phyloP scores from a whole-genome alignment of 1,140 invertebrate species.

The Drosophila parvula region DNA sequence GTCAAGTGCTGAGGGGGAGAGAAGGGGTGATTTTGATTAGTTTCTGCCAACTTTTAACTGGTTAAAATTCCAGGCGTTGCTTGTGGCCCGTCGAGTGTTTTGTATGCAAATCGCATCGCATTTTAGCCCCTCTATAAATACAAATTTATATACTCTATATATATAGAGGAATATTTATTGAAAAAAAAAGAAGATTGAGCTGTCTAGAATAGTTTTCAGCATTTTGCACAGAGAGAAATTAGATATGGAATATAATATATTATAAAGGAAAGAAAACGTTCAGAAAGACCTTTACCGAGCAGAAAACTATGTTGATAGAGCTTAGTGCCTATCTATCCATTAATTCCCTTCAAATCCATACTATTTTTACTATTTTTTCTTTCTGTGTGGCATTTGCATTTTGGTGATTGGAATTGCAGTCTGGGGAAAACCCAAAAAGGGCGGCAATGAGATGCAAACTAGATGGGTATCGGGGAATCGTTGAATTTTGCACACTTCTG shows the following conservation, averaged over 20 bases:
- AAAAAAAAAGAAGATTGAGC: constrained; percentile 14
- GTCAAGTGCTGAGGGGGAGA: constrained; percentile 52
- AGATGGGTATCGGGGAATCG: constrained; percentile 30
- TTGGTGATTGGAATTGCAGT: constrained; percentile 28
- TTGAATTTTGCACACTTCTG: constrained; percentile 31
- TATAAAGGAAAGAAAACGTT: background rate
- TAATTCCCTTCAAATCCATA: background rate
- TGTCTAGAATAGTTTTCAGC: constrained; percentile 60
- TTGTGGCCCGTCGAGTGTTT: constrained; percentile 52
- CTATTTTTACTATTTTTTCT: background rate
- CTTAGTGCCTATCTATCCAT: no score
- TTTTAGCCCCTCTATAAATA: constrained; percentile 40
- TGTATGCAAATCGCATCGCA: constrained; percentile 70
- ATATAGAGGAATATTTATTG: constrained; percentile 4
- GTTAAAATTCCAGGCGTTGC: constrained; percentile 57
- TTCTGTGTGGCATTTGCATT: constrained; percentile 21
- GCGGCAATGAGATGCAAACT: constrained; percentile 32
- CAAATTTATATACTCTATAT: constrained; percentile 21
- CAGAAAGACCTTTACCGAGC: no score
- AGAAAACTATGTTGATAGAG: no score
- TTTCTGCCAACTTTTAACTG: constrained; percentile 54
- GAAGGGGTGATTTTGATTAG: constrained; percentile 53
- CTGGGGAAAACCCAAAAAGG: constrained; percentile 50
- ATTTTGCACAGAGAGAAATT: constrained; percentile 2
- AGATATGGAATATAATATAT: background rate